These are phyloP conservation scores for Sylvicapra grimmia DNA, from an alignment of 2,113 vertebrate species.

Conservation along the genomic window DNA sequence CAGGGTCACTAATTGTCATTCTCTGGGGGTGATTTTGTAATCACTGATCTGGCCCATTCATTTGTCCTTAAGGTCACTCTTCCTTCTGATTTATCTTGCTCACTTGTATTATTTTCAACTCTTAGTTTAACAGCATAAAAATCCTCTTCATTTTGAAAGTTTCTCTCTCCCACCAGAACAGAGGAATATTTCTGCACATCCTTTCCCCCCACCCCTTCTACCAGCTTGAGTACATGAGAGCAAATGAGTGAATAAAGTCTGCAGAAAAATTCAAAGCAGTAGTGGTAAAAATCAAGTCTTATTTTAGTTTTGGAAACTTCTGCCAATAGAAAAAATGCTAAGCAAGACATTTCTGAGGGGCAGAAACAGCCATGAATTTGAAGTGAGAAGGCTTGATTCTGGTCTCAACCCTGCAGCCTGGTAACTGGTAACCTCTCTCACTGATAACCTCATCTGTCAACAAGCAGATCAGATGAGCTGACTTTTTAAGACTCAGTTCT, in stretches of 20 bases:
- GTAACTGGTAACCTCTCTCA: not conserved
- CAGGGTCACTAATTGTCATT: not conserved
- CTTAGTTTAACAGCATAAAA: not conserved
- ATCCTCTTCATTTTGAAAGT: not conserved
- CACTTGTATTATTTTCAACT: not conserved
- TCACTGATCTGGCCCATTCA: not conserved
- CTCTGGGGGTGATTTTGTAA: not conserved
- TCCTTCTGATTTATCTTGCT: not conserved
- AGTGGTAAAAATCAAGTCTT: conserved; percentile 16
- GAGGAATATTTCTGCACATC: not conserved
- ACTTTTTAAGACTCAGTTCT: not conserved
- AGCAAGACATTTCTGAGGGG: conserved; percentile 5
- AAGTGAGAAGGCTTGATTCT: not conserved
- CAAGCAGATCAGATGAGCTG: not conserved
- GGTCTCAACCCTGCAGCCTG: not conserved
- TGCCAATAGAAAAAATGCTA: not conserved
- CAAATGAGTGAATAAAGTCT: not conserved
- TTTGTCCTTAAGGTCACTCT: not conserved
- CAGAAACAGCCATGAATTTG: not conserved
- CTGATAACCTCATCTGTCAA: not conserved
- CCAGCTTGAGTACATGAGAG: not conserved
- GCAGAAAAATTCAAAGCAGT: not conserved
- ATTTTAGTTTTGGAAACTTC: conserved; percentile 32
- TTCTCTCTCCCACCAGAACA: not conserved
- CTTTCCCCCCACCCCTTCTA: not conserved